Conservation (phyloP, 2,113 vertebrate species). For the Lepus timidus region DNA sequence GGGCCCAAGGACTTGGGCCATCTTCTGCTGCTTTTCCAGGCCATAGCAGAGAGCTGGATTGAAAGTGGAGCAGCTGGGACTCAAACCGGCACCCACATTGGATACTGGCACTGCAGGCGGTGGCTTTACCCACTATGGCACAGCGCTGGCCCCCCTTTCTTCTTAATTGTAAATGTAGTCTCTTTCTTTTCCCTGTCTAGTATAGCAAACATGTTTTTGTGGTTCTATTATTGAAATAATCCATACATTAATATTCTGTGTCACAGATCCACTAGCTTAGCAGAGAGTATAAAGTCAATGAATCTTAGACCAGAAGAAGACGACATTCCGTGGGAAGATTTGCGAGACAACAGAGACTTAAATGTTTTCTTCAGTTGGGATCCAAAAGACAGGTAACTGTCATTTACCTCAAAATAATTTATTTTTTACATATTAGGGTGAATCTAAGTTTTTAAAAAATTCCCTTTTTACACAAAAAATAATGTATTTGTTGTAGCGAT, state of each 20-base stretch:
- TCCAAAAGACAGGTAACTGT: constrained; percentile 92
- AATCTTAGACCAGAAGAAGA: constrained; percentile 96
- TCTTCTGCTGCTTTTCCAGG: no score
- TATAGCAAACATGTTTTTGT: constrained; percentile 50
- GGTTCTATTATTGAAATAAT: constrained; percentile 60
- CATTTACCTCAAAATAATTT: background rate
- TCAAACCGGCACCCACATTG: no score
- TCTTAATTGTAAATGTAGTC: constrained; percentile 12
- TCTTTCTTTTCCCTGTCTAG: background rate
- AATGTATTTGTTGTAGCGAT: background rate
- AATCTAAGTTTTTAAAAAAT: background rate
- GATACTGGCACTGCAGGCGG: no score
- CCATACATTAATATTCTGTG: background rate
- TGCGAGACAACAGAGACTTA: constrained; percentile 97
- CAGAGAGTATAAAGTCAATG: constrained; percentile 98
- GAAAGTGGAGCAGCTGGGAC: no score
- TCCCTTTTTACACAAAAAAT: background rate
- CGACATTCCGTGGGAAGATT: constrained; percentile 96
- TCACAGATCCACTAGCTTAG: constrained; percentile 93
- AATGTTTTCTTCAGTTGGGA: constrained; percentile 97
- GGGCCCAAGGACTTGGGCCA: no score
- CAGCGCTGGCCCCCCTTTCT: background rate
- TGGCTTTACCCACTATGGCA: no score
- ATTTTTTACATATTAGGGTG: constrained; percentile 14
- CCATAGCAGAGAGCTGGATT: no score